Conservation (phyloP, 2,888 invertebrate genomes). For the Exocentrus adspersus region DNA sequence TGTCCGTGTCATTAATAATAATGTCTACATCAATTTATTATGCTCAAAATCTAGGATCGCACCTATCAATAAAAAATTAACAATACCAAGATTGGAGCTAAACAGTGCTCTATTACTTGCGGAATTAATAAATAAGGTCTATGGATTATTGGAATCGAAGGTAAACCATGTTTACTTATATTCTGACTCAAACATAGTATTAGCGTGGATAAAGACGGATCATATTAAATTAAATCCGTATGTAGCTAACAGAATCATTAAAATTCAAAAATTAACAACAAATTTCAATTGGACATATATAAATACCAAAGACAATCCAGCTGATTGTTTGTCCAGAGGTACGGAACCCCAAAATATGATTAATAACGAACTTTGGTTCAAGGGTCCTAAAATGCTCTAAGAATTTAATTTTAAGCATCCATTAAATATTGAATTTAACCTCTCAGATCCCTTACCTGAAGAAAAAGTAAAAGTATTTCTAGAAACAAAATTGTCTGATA, state of each 20-base stretch:
- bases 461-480: not conserved
- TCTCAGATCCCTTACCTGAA: not conserved
- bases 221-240: not conserved
- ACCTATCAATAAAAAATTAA: conserved; percentile 17
- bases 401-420: not conserved
- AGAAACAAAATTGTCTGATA: not conserved
- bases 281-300: conserved; percentile 6
- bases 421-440: not conserved
- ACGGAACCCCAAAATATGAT: not conserved
- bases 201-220: not conserved
- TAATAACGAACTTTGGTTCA: not conserved
- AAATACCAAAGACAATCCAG: not conserved
- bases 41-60: conserved; percentile 27
- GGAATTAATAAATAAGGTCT: not conserved
- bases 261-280: not conserved
- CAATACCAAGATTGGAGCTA: conserved; percentile 19
- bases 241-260: conserved; percentile 11
- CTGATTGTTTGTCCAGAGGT: too few species aligned
- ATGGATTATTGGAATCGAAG: not conserved
- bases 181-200: conserved; percentile 16
- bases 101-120: not conserved
- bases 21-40: not conserved
- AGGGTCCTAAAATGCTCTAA: not conserved
- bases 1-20: conserved; percentile 16
- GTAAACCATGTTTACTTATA: conserved; percentile 14